phyloP scores from a whole-genome alignment of 1,140 invertebrate genomes.

The Drosophila seguyi region DNA sequence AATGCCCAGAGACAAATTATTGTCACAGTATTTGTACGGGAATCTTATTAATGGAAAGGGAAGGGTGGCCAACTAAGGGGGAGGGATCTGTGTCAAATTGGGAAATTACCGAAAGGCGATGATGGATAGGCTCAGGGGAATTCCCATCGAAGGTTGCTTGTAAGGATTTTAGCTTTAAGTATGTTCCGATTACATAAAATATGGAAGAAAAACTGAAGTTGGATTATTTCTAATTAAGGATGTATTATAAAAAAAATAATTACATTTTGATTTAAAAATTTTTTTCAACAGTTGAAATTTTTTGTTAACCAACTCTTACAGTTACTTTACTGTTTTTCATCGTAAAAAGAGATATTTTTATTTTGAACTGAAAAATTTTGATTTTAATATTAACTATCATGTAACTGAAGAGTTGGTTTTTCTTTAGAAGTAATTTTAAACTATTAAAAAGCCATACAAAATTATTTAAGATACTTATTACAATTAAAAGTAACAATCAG shows the following conservation, averaged over 20 bases:
- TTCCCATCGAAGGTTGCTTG: neutral
- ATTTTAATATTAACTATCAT: too few species aligned
- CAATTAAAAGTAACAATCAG: too few species aligned
- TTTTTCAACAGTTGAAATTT: too few species aligned
- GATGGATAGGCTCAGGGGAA: conserved; percentile 15
- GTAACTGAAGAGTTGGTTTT: too few species aligned
- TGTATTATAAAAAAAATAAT: neutral
- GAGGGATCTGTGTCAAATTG: conserved; percentile 1
- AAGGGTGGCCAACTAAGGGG: neutral
- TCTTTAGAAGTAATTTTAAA: too few species aligned
- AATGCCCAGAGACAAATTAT: conserved; percentile 40
- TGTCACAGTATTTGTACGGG: conserved; percentile 40
- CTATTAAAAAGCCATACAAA: too few species aligned
- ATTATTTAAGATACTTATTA: too few species aligned
- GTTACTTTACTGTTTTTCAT: neutral
- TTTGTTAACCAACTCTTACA: neutral
- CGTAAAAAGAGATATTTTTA: too few species aligned
- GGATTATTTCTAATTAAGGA: too few species aligned
- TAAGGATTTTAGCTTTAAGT: conserved; percentile 5
- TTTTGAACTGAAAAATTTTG: too few species aligned
- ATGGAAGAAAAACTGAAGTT: too few species aligned
- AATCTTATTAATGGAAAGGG: conserved; percentile 26
- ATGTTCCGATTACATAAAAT: neutral
- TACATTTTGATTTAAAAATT: neutral
- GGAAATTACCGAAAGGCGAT: conserved; percentile 9